Evolutionary conservation across 2,113 vertebrate genomes (phyloP), one percentile per base, ranked within the genome.

Genomic region (Saccopteryx leptura): DNA sequence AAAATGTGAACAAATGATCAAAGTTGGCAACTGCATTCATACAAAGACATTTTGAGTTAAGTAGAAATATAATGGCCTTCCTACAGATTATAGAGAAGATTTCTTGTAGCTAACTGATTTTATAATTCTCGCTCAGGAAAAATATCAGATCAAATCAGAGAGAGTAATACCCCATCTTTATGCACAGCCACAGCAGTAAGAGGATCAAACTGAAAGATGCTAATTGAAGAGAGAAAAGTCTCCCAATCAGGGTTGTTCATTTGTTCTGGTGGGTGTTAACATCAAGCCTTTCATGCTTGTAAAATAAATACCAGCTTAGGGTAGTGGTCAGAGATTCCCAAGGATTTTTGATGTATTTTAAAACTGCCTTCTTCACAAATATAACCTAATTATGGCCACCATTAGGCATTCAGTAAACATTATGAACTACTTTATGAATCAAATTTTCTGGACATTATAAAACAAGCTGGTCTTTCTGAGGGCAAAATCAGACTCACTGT

Each of bases 281-380:
- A 91, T 28, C 50, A 86, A 91, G n/a, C 0, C 21, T 78, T 83
- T 54, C 23, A 60, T 60, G 24, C 9, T 90, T 86, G 72, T 92
- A 54, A 95, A 87, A 92, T 72, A 90, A 82, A 58, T 28, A 56
- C 7, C 9, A 52, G 18, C 18, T 92, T 60, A 68, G 14, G 68
- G 11, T 23, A 5, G 13, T 66, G 26, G n/a, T 21, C 9, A 23
- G 52, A 68, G 28, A 66, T 85, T 3, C 68, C 17, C 2, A 58
- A 28, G 9, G 1, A 19, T 81, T 94, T 91, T 80, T 75, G 17
- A 88, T 66, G 18, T 65, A 52, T 82, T 96, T 89, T 94, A n/a
- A 87, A 81, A 92, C 9, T 87, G 5, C 10, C 58, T 76, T 21
- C 19, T 91, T 6, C n/a, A 72, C 48, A 71, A 50, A 76, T 65